Conservation (phyloP, 2,888 invertebrate species). For the Cheilosia scutellata region DNA sequence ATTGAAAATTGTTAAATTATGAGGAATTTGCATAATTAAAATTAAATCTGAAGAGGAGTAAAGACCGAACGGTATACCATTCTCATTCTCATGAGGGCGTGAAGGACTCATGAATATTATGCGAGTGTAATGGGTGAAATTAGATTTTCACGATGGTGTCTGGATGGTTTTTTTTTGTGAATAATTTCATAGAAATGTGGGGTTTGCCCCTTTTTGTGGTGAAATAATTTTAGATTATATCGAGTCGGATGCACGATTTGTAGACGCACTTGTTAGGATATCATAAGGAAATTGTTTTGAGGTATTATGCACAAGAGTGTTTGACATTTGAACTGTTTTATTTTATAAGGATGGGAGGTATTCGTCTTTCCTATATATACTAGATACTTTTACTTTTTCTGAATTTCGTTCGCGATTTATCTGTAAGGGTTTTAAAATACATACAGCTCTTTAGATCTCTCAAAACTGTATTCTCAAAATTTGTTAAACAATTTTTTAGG, state of each 20-base stretch:
- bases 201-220: slow-evolving; percentile 34
- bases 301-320: background rate
- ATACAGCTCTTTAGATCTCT: too few species aligned
- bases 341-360: too few species aligned
- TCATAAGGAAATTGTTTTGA: background rate
- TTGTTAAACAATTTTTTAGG: too few species aligned
- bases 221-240: slow-evolving; percentile 12
- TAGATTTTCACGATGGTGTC: slow-evolving; percentile 63
- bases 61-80: slow-evolving; percentile 47
- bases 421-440: too few species aligned
- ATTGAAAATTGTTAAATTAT: slow-evolving; percentile 77
- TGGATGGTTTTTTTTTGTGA: slow-evolving; percentile 12
- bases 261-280: background rate
- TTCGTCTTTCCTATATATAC: too few species aligned
- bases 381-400: too few species aligned
- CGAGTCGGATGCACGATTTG: background rate
- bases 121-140: slow-evolving; percentile 71
- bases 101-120: slow-evolving; percentile 74
- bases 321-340: background rate
- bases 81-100: slow-evolving; percentile 47
- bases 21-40: slow-evolving; percentile 76
- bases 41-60: slow-evolving; percentile 69
- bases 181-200: slow-evolving; percentile 26
- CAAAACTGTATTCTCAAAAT: too few species aligned
- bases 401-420: too few species aligned